Evolutionary conservation across 2,113 vertebrate genomes (phyloP).

Genomic region (Dromaius novaehollandiae): DNA sequence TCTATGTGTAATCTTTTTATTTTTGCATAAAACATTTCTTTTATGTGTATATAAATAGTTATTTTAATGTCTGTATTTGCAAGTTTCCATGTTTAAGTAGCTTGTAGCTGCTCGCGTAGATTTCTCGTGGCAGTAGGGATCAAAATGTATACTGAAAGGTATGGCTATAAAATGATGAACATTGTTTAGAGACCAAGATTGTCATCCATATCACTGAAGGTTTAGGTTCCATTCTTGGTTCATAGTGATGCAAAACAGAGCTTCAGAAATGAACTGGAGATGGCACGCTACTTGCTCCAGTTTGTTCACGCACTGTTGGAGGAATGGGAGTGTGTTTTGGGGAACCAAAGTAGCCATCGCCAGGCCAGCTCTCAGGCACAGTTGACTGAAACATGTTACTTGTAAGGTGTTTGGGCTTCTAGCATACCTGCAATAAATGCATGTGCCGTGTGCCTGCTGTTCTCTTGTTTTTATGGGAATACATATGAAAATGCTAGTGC

Average conservation of each 20-base stretch:
- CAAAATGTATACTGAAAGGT: not conserved
- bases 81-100: not conserved
- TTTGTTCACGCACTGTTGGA: fast-evolving
- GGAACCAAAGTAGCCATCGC: not conserved
- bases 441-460: not conserved
- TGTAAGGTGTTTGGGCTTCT: not conserved
- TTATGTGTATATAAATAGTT: not conserved
- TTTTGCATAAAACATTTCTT: not conserved
- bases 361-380: not conserved
- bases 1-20: not conserved
- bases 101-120: not conserved
- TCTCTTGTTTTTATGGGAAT: not conserved
- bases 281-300: not conserved
- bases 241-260: not conserved
- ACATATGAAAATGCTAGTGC: fast-evolving
- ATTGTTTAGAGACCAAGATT: not conserved
- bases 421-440: fast-evolving
- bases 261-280: not conserved
- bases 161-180: not conserved
- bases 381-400: not conserved
- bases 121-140: not conserved
- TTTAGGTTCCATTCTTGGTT: not conserved
- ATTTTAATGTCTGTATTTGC: not conserved
- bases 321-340: not conserved
- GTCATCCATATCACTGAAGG: not conserved